Conservation (phyloP, 2,113 vertebrate species). For the Scomber colias region DNA sequence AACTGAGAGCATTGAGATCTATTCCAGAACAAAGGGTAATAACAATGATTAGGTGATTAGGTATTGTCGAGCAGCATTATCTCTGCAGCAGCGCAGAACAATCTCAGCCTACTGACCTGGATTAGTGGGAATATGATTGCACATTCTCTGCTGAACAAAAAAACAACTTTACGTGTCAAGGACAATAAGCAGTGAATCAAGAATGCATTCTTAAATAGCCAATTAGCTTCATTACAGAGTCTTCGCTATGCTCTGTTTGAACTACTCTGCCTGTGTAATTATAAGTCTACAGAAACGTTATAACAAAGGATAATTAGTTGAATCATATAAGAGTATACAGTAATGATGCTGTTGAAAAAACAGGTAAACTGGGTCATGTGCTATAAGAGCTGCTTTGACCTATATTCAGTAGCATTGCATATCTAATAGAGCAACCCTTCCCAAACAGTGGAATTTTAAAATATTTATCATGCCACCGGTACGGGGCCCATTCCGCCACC, state of each 20-base stretch:
- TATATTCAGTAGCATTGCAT: constrained; percentile 62
- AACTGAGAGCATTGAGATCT: constrained; percentile 13
- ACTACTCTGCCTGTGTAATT: constrained; percentile 59
- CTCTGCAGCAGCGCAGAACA: constrained; percentile 35
- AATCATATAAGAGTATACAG: constrained; percentile 53
- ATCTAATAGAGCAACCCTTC: constrained; percentile 42
- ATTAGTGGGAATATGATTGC: constrained; percentile 59
- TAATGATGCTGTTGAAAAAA: constrained; percentile 47
- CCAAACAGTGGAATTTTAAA: constrained; percentile 59
- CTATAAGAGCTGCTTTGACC: constrained; percentile 66
- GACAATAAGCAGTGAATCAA: constrained; percentile 53
- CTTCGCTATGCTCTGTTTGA: constrained; percentile 63
- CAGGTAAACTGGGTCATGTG: constrained; percentile 75
- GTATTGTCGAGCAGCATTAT: constrained; percentile 29
- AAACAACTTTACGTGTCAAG: constrained; percentile 53
- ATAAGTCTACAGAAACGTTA: constrained; percentile 56
- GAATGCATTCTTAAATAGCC: constrained; percentile 52
- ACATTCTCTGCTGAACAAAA: constrained; percentile 50
- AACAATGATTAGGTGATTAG: constrained; percentile 52
- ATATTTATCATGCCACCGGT: constrained; percentile 57
- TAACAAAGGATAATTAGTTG: constrained; percentile 73
- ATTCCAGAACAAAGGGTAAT: constrained; percentile 32
- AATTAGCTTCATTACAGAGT: constrained; percentile 70
- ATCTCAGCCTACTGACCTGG: constrained; percentile 69
- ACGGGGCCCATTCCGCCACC: constrained; percentile 5